These are phyloP conservation scores for Pomatorhinus ruficollis DNA, from an alignment of 2,113 vertebrate genomes.

Conservation along the genomic window DNA sequence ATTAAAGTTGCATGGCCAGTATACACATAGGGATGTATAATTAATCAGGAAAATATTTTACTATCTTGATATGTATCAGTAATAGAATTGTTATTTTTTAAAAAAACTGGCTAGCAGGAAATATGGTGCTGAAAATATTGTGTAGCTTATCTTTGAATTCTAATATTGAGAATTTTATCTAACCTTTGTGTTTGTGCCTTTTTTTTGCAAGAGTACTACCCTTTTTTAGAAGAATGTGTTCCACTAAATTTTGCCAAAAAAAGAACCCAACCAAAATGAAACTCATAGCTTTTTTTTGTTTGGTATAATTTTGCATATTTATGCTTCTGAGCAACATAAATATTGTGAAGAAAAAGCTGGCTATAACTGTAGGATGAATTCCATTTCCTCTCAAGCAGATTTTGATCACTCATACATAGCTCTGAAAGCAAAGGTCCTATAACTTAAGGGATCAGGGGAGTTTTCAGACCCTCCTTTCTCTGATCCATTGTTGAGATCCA, in stretches of 20 bases:
- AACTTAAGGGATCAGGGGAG: not conserved
- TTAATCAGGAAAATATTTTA: not conserved
- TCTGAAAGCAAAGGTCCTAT: not conserved
- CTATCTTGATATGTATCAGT: not conserved
- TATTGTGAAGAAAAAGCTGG: not conserved
- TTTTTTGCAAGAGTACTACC: not conserved
- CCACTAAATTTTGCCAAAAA: not conserved
- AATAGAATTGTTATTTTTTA: not conserved
- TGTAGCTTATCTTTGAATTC: not conserved
- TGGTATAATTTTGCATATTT: not conserved
- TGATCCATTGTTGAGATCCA: not conserved
- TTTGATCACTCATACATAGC: not conserved
- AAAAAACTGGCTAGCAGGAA: not conserved
- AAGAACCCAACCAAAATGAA: not conserved
- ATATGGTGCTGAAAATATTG: not conserved
- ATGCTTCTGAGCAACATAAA: not conserved
- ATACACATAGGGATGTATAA: not conserved
- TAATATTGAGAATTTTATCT: not conserved
- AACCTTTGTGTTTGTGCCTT: not conserved
- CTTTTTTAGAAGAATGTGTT: not conserved
- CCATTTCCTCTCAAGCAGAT: not conserved
- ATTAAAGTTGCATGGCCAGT: not conserved
- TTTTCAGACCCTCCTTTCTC: not conserved
- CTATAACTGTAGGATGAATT: not conserved
- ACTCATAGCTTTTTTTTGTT: not conserved